Evolutionary conservation across 2,113 vertebrate genomes (phyloP), one percentile per base, ranked within the genome.

Genomic region (Vulpes ferrilata): DNA sequence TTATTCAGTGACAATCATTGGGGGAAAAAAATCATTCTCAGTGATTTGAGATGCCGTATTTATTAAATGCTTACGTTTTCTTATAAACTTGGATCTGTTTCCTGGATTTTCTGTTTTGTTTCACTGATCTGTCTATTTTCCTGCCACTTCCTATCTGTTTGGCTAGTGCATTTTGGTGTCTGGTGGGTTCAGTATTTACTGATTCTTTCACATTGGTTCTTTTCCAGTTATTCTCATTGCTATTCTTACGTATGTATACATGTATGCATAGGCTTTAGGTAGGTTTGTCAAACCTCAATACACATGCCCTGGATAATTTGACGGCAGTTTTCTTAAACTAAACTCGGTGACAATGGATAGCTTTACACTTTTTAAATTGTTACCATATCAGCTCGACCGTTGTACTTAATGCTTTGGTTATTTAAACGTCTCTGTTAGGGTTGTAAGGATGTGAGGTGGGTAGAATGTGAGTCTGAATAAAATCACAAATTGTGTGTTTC

Each of bases 71-170:
- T 81, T 59, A 90, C 51, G 38, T 43, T 53, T 65, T 93, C 35
- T 82, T 86, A 23, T 96, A 64, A 88, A 81, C 73, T 89, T 67
- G 65, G 48, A 60, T 81, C 78, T 81, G n/a, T 60, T 93, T 32
- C 96, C 80, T 73, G 71, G 53, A 91, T 79, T 81, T 94, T 90
- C 88, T 30, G 12, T 85, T 88, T 84, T 84, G 62, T 91, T 96
- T 96, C 74, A 87, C 81, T 88, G 65, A 90, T 84, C 88, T 43
- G 53, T 88, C 93, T 48, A 27, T 97, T 95, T 91, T 90, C 64
- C 38, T 91, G 64, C 65, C 59, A 76, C 53, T 96, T 93, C 19
- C 57, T 90, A 15, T 92, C 74, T 95, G 11, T 64, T 67, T 43
- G 62, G 62, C 48, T 90, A 84, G 22, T 74, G 53, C 17, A 38